phyloP scores from a whole-genome alignment of 2,113 vertebrate species.

The Tetrax tetrax region DNA sequence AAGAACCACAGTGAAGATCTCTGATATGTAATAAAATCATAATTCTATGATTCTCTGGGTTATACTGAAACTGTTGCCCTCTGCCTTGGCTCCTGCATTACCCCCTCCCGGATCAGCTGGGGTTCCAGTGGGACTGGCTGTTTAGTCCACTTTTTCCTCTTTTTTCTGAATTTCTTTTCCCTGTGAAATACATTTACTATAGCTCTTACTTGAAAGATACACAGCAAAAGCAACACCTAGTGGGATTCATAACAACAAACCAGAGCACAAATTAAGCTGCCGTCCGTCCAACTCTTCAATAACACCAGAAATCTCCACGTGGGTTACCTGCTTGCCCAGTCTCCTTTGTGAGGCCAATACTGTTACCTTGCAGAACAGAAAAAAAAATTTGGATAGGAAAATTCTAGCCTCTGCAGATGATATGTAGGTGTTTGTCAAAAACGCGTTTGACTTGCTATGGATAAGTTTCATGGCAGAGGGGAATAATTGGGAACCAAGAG shows the following conservation, averaged over 20 bases:
- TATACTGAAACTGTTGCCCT: neutral
- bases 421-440: constrained; percentile 26
- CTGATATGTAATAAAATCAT: neutral
- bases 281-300: neutral
- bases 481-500: neutral
- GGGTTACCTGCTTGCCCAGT: neutral
- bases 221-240: neutral
- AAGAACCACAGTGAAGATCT: neutral
- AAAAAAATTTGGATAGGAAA: neutral
- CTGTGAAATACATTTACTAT: neutral
- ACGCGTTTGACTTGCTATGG: neutral
- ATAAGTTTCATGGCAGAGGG: neutral
- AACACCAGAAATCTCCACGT: neutral
- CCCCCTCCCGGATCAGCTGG: neutral
- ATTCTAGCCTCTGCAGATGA: constrained; percentile 36
- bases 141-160: neutral
- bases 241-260: neutral
- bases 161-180: neutral
- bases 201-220: neutral
- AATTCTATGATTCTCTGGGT: too few species aligned
- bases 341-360: neutral
- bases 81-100: neutral
- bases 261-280: neutral
- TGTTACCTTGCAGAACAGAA: neutral
- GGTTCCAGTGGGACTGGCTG: neutral